Evolutionary conservation across 1,140 invertebrate species (phyloP).

Genomic region (Drosophila ficusphila): DNA sequence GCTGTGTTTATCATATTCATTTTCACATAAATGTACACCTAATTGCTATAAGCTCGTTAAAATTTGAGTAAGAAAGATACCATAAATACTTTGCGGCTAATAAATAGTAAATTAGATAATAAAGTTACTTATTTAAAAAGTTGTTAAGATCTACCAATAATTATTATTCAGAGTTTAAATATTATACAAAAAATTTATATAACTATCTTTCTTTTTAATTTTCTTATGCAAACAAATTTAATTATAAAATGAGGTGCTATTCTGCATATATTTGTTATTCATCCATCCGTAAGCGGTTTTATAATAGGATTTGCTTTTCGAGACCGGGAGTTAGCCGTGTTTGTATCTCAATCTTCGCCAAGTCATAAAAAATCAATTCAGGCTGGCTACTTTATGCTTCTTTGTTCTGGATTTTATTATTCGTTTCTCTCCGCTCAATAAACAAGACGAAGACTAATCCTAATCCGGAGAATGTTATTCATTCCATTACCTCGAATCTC

Average conservation of each 20-base stretch:
- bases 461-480: constrained; percentile 26
- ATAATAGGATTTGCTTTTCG: not conserved
- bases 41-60: too few species aligned
- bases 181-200: too few species aligned
- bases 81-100: too few species aligned
- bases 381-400: constrained; percentile 9
- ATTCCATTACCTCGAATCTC: constrained; percentile 25
- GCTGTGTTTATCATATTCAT: not conserved
- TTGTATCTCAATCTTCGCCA: not conserved
- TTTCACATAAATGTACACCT: not conserved
- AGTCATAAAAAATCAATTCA: constrained; percentile 8
- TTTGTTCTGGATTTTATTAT: constrained; percentile 25
- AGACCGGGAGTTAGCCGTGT: not conserved
- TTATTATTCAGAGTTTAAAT: too few species aligned
- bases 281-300: not conserved
- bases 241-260: too few species aligned
- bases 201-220: too few species aligned
- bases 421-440: constrained; percentile 18
- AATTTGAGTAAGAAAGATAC: too few species aligned
- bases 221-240: too few species aligned
- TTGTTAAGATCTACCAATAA: too few species aligned
- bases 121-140: too few species aligned
- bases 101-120: too few species aligned
- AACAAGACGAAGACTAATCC: constrained; percentile 21
- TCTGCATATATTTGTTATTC: too few species aligned